Evolutionary conservation across 2,797 vertebrate species (phyloP).

Genomic region (Esox lucius): DNA sequence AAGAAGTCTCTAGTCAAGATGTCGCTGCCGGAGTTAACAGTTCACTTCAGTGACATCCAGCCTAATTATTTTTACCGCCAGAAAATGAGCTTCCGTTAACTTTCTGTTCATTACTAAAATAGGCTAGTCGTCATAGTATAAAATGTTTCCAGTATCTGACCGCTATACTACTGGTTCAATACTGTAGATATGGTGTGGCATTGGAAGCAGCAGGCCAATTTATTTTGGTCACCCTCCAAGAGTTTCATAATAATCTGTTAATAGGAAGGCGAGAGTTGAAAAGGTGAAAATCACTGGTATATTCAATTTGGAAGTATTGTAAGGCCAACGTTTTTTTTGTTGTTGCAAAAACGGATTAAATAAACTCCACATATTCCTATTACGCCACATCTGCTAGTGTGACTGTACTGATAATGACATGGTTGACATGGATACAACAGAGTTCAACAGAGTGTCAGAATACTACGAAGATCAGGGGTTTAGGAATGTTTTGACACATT

Average conservation of each 20-base stretch:
- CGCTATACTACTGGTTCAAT: background rate
- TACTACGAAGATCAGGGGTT: background rate
- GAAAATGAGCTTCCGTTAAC: constrained; percentile 24
- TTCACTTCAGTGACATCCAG: background rate
- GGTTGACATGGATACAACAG: background rate
- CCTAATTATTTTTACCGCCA: constrained; percentile 2
- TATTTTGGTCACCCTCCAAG: background rate
- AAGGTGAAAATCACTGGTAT: background rate
- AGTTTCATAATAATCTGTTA: background rate
- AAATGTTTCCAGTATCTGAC: background rate
- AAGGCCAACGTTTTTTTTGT: background rate
- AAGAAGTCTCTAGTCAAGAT: background rate
- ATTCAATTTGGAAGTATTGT: background rate
- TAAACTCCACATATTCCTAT: background rate
- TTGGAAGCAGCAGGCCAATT: background rate
- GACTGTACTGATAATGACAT: background rate
- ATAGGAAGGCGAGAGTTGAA: background rate
- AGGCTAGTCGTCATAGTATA: constrained; percentile 10
- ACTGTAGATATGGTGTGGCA: too few species aligned
- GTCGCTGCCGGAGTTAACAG: background rate
- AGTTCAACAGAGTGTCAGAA: constrained; percentile 59
- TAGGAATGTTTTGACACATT: too few species aligned
- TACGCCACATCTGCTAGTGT: background rate
- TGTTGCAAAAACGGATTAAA: background rate
- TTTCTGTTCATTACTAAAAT: constrained; percentile 24